A percentile compares a stretch with the other conserved stretches of the same genome.
Conservation (phyloP, 2,888 invertebrate genomes). For the Drosophila merina region DNA sequence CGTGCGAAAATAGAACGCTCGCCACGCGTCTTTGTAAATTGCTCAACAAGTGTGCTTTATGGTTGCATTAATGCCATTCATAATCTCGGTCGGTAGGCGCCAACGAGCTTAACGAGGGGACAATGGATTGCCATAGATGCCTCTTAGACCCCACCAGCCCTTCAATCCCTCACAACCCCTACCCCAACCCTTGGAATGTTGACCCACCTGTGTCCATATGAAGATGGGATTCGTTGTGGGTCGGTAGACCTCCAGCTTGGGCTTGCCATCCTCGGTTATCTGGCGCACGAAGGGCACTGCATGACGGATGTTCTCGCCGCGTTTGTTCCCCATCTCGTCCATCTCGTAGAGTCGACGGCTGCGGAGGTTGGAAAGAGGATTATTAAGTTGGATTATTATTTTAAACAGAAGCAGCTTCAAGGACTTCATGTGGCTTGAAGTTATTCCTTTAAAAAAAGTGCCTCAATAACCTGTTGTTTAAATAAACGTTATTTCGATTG, state of each 20-base stretch:
- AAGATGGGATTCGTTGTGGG: conserved; percentile 86
- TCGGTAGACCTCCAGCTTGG: conserved; percentile 85
- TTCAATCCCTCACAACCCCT: background rate
- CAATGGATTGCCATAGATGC: conserved; percentile 42
- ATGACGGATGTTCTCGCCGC: conserved; percentile 86
- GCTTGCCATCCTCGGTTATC: conserved; percentile 86
- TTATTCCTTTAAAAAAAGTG: conserved; percentile 17
- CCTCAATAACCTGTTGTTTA: conserved; percentile 24
- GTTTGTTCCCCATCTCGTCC: conserved; percentile 86
- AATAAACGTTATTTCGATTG: no score
- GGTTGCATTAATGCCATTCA: conserved; percentile 50
- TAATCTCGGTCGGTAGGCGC: conserved; percentile 60
- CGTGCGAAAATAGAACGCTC: conserved; percentile 67
- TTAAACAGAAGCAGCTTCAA: background rate
- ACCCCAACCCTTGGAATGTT: background rate
- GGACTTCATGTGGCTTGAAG: no score
- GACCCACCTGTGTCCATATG: conserved; percentile 84
- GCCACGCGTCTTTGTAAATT: conserved; percentile 61
- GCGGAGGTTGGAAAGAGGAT: conserved; percentile 6
- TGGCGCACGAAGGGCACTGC: conserved; percentile 87
- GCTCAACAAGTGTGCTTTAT: conserved; percentile 52
- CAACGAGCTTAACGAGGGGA: conserved; percentile 65
- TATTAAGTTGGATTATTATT: background rate
- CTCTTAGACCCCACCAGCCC: no score
- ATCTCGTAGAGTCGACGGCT: conserved; percentile 85